phyloP scores from a whole-genome alignment of 2,888 invertebrate species.

The Heliothis peltigera region DNA sequence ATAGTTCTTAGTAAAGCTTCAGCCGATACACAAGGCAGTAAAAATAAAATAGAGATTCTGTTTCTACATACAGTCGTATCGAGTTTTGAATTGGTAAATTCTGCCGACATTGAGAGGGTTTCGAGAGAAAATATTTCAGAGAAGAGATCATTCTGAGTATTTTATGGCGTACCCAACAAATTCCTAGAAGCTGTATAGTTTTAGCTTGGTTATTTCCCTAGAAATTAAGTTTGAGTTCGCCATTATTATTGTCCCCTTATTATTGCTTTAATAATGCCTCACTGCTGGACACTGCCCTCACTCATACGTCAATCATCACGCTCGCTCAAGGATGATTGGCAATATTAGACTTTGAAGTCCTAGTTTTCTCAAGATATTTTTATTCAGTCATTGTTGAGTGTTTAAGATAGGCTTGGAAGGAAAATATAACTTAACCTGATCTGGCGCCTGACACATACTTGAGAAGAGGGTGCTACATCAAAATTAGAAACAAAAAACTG shows the following conservation, averaged over 20 bases:
- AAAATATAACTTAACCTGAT: no score
- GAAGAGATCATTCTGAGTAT: conserved; percentile 24
- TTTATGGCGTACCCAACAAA: conserved; percentile 23
- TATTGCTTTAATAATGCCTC: no score
- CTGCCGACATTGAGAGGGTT: conserved; percentile 23
- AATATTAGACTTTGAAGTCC: no score
- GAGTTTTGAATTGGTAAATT: conserved; percentile 55
- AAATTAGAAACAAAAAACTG: background rate
- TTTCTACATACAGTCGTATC: conserved; percentile 46
- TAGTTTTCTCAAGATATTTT: no score
- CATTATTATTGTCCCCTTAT: no score
- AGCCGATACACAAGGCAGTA: conserved; percentile 49
- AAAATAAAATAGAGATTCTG: conserved; percentile 53
- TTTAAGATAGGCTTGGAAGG: no score
- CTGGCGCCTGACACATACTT: no score
- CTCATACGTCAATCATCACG: no score
- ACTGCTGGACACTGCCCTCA: no score
- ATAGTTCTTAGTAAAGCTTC: conserved; percentile 58
- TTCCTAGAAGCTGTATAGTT: conserved; percentile 15
- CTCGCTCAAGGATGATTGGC: no score
- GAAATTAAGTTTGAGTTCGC: conserved; percentile 2
- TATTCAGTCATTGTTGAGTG: no score
- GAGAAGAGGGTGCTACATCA: no score
- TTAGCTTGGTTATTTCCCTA: conserved; percentile 13
- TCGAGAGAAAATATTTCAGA: conserved; percentile 28